Conservation (phyloP, 1,140 invertebrate species). For the Bilobella aurantiaca region DNA sequence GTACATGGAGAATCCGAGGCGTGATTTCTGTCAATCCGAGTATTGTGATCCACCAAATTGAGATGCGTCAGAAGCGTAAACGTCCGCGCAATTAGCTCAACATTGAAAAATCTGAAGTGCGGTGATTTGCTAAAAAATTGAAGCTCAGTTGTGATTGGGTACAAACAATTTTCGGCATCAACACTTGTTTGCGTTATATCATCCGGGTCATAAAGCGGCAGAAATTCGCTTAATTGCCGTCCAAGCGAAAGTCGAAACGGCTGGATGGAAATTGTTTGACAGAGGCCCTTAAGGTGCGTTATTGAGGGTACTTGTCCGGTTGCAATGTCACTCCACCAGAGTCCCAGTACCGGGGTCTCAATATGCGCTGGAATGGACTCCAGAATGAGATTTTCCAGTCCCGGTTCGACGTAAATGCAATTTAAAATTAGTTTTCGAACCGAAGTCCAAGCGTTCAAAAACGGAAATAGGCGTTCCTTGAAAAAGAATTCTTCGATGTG, state of each 20-base stretch:
- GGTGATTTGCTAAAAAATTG: slow-evolving; percentile 32
- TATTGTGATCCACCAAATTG: slow-evolving; percentile 32
- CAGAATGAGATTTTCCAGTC: slow-evolving; percentile 15
- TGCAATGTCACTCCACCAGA: slow-evolving; percentile 26
- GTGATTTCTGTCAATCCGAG: slow-evolving; percentile 23
- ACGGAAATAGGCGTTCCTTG: slow-evolving; percentile 20
- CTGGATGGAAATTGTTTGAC: slow-evolving; percentile 17
- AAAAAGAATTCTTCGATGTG: slow-evolving; percentile 18
- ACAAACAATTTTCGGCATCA: neutral
- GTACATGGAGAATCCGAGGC: slow-evolving; percentile 27
- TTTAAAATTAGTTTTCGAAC: slow-evolving; percentile 16
- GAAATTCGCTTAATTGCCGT: slow-evolving; percentile 15
- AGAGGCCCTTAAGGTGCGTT: neutral
- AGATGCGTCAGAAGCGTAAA: slow-evolving; percentile 26
- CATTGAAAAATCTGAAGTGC: slow-evolving; percentile 28
- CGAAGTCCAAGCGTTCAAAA: slow-evolving; percentile 11
- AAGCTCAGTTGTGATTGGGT: slow-evolving; percentile 18
- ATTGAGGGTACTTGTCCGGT: slow-evolving; percentile 8
- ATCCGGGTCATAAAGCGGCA: slow-evolving; percentile 15
- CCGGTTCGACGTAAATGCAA: slow-evolving; percentile 22
- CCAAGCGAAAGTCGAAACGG: slow-evolving; percentile 15
- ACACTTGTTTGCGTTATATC: neutral
- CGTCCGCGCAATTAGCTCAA: slow-evolving; percentile 17
- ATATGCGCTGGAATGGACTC: neutral
- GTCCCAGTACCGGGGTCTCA: slow-evolving; percentile 9